phyloP scores from a whole-genome alignment of 2,113 vertebrate species.

The Micronycteris hirsuta region DNA sequence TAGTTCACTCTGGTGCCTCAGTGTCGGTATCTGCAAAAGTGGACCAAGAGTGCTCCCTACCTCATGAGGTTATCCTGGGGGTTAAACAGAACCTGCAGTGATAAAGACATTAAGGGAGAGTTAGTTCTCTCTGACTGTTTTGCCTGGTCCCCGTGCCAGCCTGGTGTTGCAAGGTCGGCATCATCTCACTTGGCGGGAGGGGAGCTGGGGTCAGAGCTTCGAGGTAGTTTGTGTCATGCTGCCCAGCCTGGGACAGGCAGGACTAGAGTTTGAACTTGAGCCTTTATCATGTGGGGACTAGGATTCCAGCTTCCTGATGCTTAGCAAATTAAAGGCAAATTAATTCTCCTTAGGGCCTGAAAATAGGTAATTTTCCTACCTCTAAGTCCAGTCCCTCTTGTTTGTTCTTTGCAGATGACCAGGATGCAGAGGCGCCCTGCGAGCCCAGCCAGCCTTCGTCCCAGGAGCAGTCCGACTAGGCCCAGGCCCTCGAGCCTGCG shows the following conservation, averaged over 20 bases:
- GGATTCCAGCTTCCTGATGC: neutral
- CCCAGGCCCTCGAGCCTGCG: neutral
- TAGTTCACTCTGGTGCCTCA: neutral
- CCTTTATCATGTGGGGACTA: neutral
- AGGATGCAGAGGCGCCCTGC: slow-evolving; percentile 18
- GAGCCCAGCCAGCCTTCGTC: slow-evolving; percentile 57
- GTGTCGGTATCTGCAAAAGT: neutral
- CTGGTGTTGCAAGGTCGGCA: neutral
- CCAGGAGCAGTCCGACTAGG: slow-evolving; percentile 67
- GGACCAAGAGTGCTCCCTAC: neutral
- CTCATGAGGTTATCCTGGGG: neutral
- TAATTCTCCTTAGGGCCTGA: neutral
- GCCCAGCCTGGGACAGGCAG: neutral
- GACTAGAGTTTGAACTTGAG: neutral
- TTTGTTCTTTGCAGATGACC: slow-evolving; percentile 62
- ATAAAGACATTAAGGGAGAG: neutral
- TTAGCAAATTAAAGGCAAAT: neutral
- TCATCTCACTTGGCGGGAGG: neutral
- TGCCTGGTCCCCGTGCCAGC: neutral
- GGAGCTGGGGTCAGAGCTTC: neutral
- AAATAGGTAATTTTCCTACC: neutral
- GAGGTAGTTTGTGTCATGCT: neutral
- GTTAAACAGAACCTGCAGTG: neutral
- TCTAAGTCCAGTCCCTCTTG: neutral
- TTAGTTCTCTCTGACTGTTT: neutral